Percentiles rank a stretch among this genome's conserved stretches.
Conservation (phyloP, 2,113 vertebrate species). For the Lasiurus cinereus region DNA sequence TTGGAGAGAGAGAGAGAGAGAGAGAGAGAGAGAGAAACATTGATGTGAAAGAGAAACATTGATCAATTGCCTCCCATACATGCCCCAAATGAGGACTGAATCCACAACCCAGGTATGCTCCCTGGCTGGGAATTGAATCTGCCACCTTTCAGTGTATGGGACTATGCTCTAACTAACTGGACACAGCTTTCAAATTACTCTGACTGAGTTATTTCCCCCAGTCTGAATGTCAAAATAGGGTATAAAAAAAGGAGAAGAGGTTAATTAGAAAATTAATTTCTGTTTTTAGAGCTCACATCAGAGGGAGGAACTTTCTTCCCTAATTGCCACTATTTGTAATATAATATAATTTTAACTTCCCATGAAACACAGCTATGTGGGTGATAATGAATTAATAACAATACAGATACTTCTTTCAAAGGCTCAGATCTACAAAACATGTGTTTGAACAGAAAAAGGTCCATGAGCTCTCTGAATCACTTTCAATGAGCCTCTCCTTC, state of each 20-base stretch:
- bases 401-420: conserved; percentile 36
- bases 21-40: neutral
- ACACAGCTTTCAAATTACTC: neutral
- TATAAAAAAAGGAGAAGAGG: neutral
- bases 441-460: conserved; percentile 19
- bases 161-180: neutral
- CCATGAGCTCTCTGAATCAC: neutral
- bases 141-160: neutral
- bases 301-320: neutral
- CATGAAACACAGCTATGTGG: neutral
- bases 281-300: neutral
- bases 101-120: neutral
- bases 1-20: too few species aligned
- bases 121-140: neutral
- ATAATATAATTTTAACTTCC: conserved; percentile 33
- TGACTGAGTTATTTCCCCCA: neutral
- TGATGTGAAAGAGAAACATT: neutral
- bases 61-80: neutral
- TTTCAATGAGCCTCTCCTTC: neutral
- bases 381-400: neutral
- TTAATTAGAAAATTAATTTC: conserved; percentile 8
- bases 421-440: neutral
- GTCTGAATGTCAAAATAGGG: neutral
- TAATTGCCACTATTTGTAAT: neutral
- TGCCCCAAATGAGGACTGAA: neutral